Evolutionary conservation across 2,797 vertebrate species (phyloP).

Genomic region (Aplochiton taeniatus): DNA sequence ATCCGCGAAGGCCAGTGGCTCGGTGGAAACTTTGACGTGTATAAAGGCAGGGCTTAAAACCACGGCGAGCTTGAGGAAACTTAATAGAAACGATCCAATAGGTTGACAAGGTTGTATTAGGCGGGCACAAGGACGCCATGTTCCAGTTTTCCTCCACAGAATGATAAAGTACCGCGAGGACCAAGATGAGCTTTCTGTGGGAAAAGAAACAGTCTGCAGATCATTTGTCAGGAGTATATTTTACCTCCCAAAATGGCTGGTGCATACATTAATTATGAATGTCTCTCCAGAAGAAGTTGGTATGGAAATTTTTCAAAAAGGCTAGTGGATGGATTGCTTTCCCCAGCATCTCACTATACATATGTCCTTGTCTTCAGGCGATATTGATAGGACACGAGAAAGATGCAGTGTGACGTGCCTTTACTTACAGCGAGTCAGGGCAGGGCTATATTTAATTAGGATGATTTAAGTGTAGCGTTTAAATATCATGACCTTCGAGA

Average conservation of each 20-base stretch:
- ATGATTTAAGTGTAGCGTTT: slow-evolving; percentile 23
- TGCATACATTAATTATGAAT: background rate
- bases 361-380: slow-evolving; percentile 2
- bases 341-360: background rate
- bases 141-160: background rate
- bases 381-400: background rate
- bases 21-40: too few species aligned
- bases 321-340: slow-evolving; percentile 6
- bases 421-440: slow-evolving; percentile 29
- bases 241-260: slow-evolving; percentile 4
- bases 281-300: slow-evolving; percentile 3
- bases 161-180: background rate
- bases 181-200: background rate
- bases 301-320: background rate
- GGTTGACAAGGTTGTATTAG: too few species aligned
- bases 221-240: slow-evolving; percentile 4
- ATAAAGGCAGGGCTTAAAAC: background rate
- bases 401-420: slow-evolving; percentile 17
- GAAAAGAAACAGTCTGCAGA: background rate
- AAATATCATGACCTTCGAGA: slow-evolving; percentile 56
- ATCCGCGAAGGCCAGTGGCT: background rate
- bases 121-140: too few species aligned
- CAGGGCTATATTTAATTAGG: slow-evolving; percentile 52
- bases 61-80: too few species aligned
- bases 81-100: background rate